These are phyloP conservation scores for Ypsolopha scabrella DNA, from an alignment of 2,888 invertebrate genomes.

Conservation along the genomic window DNA sequence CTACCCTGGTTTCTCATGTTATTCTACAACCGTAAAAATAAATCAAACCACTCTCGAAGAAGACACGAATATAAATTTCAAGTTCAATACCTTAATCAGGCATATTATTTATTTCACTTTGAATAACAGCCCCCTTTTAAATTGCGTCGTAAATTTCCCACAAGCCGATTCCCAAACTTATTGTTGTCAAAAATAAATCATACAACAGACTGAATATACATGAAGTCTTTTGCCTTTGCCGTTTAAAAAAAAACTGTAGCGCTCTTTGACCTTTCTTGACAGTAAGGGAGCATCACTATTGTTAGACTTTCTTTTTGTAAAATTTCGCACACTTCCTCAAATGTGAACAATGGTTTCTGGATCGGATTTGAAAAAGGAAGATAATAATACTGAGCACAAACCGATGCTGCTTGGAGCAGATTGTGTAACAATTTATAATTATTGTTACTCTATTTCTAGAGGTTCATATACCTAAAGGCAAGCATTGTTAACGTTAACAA, in stretches of 20 bases:
- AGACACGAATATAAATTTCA: no score
- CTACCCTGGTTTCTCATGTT: background rate
- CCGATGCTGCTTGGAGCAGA: conserved; percentile 38
- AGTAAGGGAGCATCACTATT: conserved; percentile 25
- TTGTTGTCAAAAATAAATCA: conserved; percentile 67
- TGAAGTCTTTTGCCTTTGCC: conserved; percentile 10
- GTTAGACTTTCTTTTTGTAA: conserved; percentile 13
- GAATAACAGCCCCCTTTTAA: conserved; percentile 34
- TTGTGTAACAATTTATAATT: conserved; percentile 46
- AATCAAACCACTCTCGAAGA: no score
- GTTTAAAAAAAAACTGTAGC: conserved; percentile 48
- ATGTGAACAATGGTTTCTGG: conserved; percentile 25
- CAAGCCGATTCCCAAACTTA: conserved; percentile 36
- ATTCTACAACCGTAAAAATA: no score
- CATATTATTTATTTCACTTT: conserved; percentile 7
- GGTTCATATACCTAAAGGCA: conserved; percentile 21
- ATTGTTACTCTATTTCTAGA: conserved; percentile 39
- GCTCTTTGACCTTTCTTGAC: conserved; percentile 21
- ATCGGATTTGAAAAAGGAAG: conserved; percentile 6
- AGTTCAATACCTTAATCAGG: conserved; percentile 35
- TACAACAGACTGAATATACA: conserved; percentile 29
- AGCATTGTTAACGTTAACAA: conserved; percentile 43
- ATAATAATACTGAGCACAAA: conserved; percentile 16
- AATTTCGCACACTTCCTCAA: conserved; percentile 57
- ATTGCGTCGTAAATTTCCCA: conserved; percentile 63